Conservation (phyloP, 2,888 invertebrate genomes). For the Cartodere bifasciata region DNA sequence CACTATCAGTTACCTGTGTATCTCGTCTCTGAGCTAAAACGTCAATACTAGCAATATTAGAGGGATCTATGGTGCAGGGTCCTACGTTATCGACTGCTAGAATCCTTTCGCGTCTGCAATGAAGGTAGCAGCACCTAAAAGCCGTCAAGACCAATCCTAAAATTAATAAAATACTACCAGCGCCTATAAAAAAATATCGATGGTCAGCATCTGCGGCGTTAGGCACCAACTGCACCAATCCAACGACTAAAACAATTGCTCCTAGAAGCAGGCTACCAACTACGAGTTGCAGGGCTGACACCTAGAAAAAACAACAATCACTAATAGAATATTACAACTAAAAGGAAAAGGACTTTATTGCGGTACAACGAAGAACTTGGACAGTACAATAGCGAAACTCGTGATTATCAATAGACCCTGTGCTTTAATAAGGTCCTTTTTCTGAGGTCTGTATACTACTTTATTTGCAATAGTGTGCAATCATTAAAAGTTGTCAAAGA, state of each 20-base stretch:
- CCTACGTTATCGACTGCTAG: constrained; percentile 34
- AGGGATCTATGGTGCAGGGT: constrained; percentile 34
- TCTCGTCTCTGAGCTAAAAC: constrained; percentile 35
- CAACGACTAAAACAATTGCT: constrained; percentile 61
- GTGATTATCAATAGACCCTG: too few species aligned
- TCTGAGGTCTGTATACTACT: neutral
- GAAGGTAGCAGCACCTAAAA: constrained; percentile 54
- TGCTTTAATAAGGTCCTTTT: too few species aligned
- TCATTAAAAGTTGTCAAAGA: neutral
- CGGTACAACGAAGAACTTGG: too few species aligned
- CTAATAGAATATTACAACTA: too few species aligned
- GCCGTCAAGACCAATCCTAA: constrained; percentile 51
- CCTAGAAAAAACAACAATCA: constrained; percentile 42
- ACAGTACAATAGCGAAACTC: too few species aligned
- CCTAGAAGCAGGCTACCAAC: constrained; percentile 63
- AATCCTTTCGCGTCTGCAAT: constrained; percentile 42
- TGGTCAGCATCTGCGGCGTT: constrained; percentile 66
- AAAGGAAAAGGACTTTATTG: too few species aligned
- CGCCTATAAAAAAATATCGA: constrained; percentile 55
- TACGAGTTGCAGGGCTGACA: constrained; percentile 59
- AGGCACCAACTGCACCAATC: constrained; percentile 62
- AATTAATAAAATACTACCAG: constrained; percentile 49
- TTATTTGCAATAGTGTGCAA: neutral
- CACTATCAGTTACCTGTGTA: constrained; percentile 26
- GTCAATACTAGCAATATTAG: constrained; percentile 43